A percentile compares a stretch with the other conserved stretches of the same genome.
These are phyloP conservation scores for Drosophila suzukii DNA, from an alignment of 1,140 invertebrate genomes.

Conservation along the genomic window DNA sequence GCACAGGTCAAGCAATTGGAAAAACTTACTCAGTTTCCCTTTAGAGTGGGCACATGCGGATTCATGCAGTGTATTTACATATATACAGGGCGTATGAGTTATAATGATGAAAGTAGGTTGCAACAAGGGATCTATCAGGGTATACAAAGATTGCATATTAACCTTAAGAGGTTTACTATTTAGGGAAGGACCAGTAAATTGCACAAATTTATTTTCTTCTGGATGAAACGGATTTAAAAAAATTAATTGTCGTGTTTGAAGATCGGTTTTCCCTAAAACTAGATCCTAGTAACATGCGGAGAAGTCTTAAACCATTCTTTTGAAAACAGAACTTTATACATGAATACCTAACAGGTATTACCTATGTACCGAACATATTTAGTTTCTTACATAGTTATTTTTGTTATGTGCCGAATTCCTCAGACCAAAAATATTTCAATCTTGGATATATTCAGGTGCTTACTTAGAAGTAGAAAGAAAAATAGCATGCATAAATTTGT, in stretches of 20 bases:
- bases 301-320: too few relatives aligned
- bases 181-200: too few relatives aligned
- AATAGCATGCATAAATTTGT: conserved; percentile 37
- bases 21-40: conserved; percentile 71
- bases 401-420: neutral
- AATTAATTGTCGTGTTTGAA: too few relatives aligned
- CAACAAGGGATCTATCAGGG: conserved; percentile 1
- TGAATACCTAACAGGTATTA: too few relatives aligned
- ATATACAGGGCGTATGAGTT: conserved; percentile 13
- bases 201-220: too few relatives aligned
- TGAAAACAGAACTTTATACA: too few relatives aligned
- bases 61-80: conserved; percentile 19
- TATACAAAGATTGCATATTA: neutral
- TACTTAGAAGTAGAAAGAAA: neutral
- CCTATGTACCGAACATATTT: too few relatives aligned
- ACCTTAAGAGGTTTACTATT: neutral
- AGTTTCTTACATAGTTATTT: too few relatives aligned
- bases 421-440: neutral
- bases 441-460: neutral
- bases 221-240: too few relatives aligned
- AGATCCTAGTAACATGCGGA: too few relatives aligned
- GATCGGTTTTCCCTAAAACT: too few relatives aligned
- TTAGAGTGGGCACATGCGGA: conserved; percentile 11
- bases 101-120: conserved; percentile 9
- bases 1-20: conserved; percentile 82